Evolutionary conservation across 1,140 invertebrate genomes (phyloP), one percentile per base, ranked within the genome.

Genomic region (Atopsyche davidsoni): DNA sequence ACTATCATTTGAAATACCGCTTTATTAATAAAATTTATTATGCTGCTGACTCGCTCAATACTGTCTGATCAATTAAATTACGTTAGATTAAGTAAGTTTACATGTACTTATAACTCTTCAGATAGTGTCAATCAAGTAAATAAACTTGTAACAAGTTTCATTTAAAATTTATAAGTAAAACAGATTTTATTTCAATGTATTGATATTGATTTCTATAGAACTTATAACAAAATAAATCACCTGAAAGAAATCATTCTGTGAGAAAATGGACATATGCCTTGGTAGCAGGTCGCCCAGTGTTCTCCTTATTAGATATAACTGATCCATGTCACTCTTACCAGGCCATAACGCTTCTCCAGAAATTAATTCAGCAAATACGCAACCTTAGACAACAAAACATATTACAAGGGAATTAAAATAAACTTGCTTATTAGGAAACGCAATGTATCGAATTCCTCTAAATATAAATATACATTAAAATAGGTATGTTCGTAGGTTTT

Each of bases 261-360:
- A 89, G 67, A 98, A 98, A 59, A 96, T 93, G 53, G 90, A 83
- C 80, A 98, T 86, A 67, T 99, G 96, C 38, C 93, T 77, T 1
- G 92, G 87, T 57, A 96, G 77, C 3, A 99, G 75, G 62, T 98
- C 93, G 10, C 95, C 87, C 14, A 89, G 70, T 1, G 92, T 96
- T 71, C 86, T 87, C 60, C 90, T 79, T 60, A 98, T 98, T 49
- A 97, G 77, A 72, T 96, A 98, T 18, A 99, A 71, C 67, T 99
- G 96, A 73, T 99, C 96, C 1, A 98, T 87, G 65, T 99, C 96
- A 9, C 95, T 97, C 72, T 97, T 92, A 36, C 96, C 96, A 0
- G 95, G 94, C 95, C 95, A 98, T 1, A 99, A 67, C 0, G 92
- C 91, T 67, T 96, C 92, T n/a, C 93, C 92, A 11, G 89, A 84